Conservation (phyloP, 2,888 invertebrate species). For the Dynastes maya region DNA sequence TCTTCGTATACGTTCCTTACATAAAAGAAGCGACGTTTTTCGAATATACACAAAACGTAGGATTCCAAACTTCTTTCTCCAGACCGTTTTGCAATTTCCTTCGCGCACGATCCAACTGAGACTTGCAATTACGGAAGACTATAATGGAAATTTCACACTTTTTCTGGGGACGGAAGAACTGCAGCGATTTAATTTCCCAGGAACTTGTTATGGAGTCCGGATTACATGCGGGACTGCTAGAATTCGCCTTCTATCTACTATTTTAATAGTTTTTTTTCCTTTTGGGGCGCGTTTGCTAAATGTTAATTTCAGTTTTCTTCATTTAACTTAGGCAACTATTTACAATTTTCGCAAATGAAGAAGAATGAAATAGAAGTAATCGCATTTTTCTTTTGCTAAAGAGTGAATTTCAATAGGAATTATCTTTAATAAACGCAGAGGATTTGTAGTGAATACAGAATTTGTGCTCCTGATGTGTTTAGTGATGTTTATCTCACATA, state of each 20-base stretch:
- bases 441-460: too few species aligned
- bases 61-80: background rate
- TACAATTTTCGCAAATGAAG: slow-evolving; percentile 3
- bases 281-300: slow-evolving; percentile 6
- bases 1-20: background rate
- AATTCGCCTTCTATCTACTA: background rate
- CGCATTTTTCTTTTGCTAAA: too few species aligned
- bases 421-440: too few species aligned
- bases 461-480: too few species aligned
- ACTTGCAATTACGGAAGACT: slow-evolving; percentile 23
- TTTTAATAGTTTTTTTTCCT: slow-evolving; percentile 2
- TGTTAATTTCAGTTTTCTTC: slow-evolving; percentile 39
- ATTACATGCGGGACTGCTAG: background rate
- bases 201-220: slow-evolving; percentile 12
- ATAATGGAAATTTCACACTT: slow-evolving; percentile 37
- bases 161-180: background rate
- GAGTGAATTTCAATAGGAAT: too few species aligned
- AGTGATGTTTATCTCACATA: too few species aligned
- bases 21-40: too few species aligned
- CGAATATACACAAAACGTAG: too few species aligned
- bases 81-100: slow-evolving; percentile 6
- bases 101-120: slow-evolving; percentile 8
- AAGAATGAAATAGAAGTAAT: background rate
- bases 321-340: slow-evolving; percentile 21
- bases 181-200: slow-evolving; percentile 20